phyloP scores from a whole-genome alignment of 2,113 vertebrate genomes.

The Corythoichthys haematopterus region DNA sequence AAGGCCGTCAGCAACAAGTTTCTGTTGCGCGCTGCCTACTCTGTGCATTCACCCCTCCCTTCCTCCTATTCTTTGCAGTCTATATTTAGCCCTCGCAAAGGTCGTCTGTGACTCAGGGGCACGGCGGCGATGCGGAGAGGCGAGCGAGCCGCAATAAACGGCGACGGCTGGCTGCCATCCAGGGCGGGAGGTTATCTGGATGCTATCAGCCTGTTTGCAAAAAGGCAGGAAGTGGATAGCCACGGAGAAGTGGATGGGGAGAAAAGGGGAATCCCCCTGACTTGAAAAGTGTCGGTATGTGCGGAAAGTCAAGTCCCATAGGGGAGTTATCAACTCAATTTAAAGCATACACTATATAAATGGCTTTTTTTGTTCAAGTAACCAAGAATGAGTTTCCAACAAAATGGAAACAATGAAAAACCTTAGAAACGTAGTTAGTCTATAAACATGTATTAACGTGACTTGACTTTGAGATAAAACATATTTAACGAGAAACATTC shows the following conservation, averaged over 20 bases:
- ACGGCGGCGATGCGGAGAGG: constrained; percentile 21
- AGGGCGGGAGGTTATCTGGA: constrained; percentile 21
- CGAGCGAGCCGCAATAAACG: constrained; percentile 12
- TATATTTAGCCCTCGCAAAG: constrained; percentile 70
- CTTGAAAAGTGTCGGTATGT: constrained; percentile 4
- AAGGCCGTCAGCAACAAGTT: constrained; percentile 31
- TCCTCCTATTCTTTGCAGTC: constrained; percentile 71
- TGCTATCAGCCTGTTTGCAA: constrained; percentile 36
- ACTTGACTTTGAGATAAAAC: no score
- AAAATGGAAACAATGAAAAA: no score
- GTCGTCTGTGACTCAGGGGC: constrained; percentile 56
- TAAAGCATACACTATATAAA: no score
- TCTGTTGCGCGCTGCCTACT: constrained; percentile 40
- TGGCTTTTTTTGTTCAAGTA: no score
- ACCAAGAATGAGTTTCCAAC: no score
- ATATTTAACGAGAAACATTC: no score
- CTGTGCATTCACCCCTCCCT: constrained; percentile 66
- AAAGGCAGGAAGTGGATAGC: constrained; percentile 56
- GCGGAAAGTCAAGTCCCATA: constrained; percentile 10
- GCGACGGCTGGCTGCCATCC: constrained; percentile 15
- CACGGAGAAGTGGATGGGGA: constrained; percentile 10
- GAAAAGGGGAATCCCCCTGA: constrained; percentile 50
- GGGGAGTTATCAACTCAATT: no score
- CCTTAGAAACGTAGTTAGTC: no score
- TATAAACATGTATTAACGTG: no score